Evolutionary conservation across 2,888 invertebrate genomes (phyloP).

Genomic region (Hirtodrosophila duncani): DNA sequence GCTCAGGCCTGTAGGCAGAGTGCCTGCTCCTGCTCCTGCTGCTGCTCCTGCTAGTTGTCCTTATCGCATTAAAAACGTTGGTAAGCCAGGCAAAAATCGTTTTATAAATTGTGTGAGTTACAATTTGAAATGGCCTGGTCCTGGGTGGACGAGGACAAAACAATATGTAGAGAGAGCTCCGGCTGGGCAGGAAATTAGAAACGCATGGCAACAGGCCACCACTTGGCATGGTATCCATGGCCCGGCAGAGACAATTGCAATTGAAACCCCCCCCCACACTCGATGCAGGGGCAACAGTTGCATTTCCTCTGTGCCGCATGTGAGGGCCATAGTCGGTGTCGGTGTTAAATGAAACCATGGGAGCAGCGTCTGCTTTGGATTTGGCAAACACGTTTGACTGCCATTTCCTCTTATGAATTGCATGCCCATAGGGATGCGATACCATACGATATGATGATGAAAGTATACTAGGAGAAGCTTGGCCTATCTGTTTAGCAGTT

Average conservation of each 20-base stretch:
- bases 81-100: conserved; percentile 43
- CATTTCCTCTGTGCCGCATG: conserved; percentile 43
- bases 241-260: conserved; percentile 10
- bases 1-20: no score
- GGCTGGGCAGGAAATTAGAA: conserved; percentile 60
- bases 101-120: conserved; percentile 55
- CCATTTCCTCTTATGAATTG: conserved; percentile 64
- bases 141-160: conserved; percentile 18
- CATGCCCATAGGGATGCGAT: not conserved
- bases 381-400: conserved; percentile 60
- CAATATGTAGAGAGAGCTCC: not conserved
- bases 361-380: conserved; percentile 36
- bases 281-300: conserved; percentile 49
- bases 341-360: conserved; percentile 48
- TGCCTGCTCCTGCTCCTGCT: no score
- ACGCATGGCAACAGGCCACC: conserved; percentile 54
- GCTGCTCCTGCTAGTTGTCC: conserved; percentile 1
- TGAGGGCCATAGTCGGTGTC: conserved; percentile 3
- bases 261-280: conserved; percentile 34
- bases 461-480: not conserved
- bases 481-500: conserved; percentile 20
- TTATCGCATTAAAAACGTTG: conserved; percentile 37
- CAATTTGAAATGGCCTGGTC: conserved; percentile 37
- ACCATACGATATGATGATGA: not conserved
- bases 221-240: conserved; percentile 2